Evolutionary conservation across 2,888 invertebrate species (phyloP), one percentile per base, ranked within the genome.

Genomic region (Drosophila algonquin): DNA sequence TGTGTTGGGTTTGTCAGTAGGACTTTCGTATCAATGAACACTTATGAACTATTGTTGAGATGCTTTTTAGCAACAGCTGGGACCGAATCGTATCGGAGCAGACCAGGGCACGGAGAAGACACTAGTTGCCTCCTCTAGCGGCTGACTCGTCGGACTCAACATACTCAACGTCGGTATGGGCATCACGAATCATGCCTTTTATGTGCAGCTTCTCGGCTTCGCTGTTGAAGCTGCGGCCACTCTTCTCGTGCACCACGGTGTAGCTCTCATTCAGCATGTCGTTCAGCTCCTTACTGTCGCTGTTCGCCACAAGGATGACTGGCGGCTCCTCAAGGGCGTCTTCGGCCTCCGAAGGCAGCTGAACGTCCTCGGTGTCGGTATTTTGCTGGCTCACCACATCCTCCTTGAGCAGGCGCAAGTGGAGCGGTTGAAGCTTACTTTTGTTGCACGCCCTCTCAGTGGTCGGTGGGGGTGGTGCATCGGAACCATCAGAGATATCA

Each of bases 121-220:
- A 57, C 75, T 89, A 90, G 72, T 90, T 90, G 80, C 84, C 83
- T 69, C 87, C 89, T 73, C 80, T 80, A 47, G 90, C 87, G 27
- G 80, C 81, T 54, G 87, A 84, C 72, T 92, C 92, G 62, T 92
- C 91, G 16, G 90, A 90, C 53, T 93, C 93, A 56, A 93, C 86
- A 81, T 94, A 94, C 87, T 94, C 94, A 57, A 93, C 89, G 85
- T 94, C 94, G 5, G 94, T 94, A 56, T 92, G 89, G 30, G 90
- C 90, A 60, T 93, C 93, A 32, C 90, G 89, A 54, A 90, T 90
- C 70, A 93, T 91, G 53, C 93, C 93, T 89, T 94, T 94, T 10
- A 94, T 90, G 81, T 94, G 93, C 80, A 93, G 87, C 63, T 92
- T 92, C 80, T 94, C 94, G 12, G 92, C 89, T 45, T 93, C 92